Base-by-base conservation (phyloP, 1,140 invertebrate genomes). In the Sycobia sp. region DNA sequence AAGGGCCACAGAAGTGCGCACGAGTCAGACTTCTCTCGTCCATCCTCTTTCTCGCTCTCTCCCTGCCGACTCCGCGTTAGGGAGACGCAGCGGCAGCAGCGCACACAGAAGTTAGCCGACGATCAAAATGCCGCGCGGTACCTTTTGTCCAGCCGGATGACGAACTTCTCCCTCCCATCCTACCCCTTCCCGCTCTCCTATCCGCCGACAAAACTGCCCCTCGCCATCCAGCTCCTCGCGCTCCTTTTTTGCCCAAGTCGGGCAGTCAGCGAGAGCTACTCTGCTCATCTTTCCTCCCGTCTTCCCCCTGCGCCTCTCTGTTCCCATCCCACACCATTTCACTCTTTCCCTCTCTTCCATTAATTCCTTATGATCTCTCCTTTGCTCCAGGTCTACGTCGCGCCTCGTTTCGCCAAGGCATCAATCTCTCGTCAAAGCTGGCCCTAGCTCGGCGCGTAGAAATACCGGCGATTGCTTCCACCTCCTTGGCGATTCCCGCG, bases 351-450 rank as follows among this genome's bases (percentile, higher is more conserved):
- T 49, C 5, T 41, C 36, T 29, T 44, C 27, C 47, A 53, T 57
- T 57, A 39, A 50, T 65, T 60, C 51, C 66, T 67, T 58, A 51
- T 54, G 23, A 58, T 62, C 44, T 43, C 16, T 46, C 54, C 32
- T 38, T 11, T 68, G 47, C 55, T 57, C 5, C 22, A n/a, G 34
- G 23, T 22, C 10, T 18, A 27, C 43, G 5, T 22, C 47, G 34
- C 10, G 29, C 46, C 8, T 8, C 49, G 27, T 43, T 25, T 29
- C 10, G 18, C 25, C 13, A 27, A 69, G 65, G 72, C 79, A 79
- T 81, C 79, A 80, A 81, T 81, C 79, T 81, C 76, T 79, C 78
- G 74, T 80, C 79, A 81, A 81, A 81, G 72, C 72, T 75, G 68
- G 56, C 66, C 69, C 74, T 77, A 78, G 73, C 73, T 68, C 69